Percentiles rank a stretch among this genome's conserved stretches.
Evolutionary conservation across 2,888 invertebrate genomes (phyloP).

Genomic region (Sicus ferrugineus): DNA sequence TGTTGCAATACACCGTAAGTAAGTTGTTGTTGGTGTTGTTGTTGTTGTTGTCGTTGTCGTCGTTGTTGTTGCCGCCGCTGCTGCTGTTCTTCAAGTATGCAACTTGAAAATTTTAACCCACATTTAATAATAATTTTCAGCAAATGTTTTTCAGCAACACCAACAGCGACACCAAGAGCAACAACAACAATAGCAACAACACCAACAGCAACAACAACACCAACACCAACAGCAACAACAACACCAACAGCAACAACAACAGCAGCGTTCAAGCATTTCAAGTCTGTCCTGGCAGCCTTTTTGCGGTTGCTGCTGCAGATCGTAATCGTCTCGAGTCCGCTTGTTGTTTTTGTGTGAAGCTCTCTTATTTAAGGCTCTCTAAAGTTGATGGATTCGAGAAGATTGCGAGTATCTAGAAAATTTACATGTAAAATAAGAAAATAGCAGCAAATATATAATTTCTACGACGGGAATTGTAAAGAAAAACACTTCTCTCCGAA

Average conservation of each 20-base stretch:
- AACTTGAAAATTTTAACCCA: conserved; percentile 24
- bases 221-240: too few relatives aligned
- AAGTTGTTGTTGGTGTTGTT: conserved; percentile 2
- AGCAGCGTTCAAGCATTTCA: conserved; percentile 5
- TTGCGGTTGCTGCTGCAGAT: conserved; percentile 19
- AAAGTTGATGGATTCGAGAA: background rate
- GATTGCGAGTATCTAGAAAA: background rate
- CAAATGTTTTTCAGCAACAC: conserved; percentile 18
- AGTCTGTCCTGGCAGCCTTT: background rate
- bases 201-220: background rate
- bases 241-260: background rate
- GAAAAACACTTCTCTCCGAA: background rate
- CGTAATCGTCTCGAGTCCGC: background rate
- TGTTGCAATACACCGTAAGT: conserved; percentile 15
- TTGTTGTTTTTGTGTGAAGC: conserved; percentile 1
- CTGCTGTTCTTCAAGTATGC: background rate
- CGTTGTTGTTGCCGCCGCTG: background rate
- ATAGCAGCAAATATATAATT: background rate
- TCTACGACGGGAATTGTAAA: background rate
- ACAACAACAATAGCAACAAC: conserved; percentile 6
- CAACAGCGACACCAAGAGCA: too few relatives aligned
- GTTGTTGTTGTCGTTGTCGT: background rate
- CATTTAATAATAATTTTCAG: conserved; percentile 24
- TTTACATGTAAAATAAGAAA: background rate
- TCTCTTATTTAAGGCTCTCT: conserved; percentile 1